Evolutionary conservation across 1,140 invertebrate species (phyloP).

Genomic region (Melanaphis sacchari): DNA sequence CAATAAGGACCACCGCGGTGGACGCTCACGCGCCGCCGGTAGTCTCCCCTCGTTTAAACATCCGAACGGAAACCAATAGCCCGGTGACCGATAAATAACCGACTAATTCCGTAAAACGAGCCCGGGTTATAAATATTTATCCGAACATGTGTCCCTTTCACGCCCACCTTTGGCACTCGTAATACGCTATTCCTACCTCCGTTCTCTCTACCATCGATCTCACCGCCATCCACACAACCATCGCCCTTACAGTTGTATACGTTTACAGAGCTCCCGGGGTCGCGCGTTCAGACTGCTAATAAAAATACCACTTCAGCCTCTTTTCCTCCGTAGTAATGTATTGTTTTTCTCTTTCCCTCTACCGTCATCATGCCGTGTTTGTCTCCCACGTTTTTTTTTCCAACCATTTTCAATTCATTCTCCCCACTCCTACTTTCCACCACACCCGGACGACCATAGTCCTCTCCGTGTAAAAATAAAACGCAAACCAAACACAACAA

Average conservation of each 20-base stretch:
- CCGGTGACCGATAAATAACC: constrained; percentile 48
- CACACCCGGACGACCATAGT: neutral
- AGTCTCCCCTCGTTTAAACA: constrained; percentile 25
- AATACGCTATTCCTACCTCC: neutral
- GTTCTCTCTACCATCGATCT: neutral
- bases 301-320: constrained; percentile 44
- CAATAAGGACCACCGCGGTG: neutral
- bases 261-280: neutral
- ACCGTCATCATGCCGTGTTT: neutral
- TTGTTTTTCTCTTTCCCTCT: neutral
- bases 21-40: neutral
- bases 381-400: constrained; percentile 4
- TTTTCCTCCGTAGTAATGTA: neutral
- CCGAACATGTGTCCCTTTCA: constrained; percentile 53
- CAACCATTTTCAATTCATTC: constrained; percentile 42
- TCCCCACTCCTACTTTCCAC: too few species aligned
- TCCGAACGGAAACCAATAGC: constrained; percentile 53
- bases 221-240: neutral
- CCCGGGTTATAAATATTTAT: constrained; percentile 53
- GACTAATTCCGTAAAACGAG: constrained; percentile 55
- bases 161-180: constrained; percentile 47
- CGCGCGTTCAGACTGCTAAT: constrained; percentile 24
- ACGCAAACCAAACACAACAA: neutral
- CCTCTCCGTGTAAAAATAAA: constrained; percentile 15
- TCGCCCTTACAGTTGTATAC: too few species aligned